Conservation (phyloP, 2,797 vertebrate species). For the Psittacula echo region DNA sequence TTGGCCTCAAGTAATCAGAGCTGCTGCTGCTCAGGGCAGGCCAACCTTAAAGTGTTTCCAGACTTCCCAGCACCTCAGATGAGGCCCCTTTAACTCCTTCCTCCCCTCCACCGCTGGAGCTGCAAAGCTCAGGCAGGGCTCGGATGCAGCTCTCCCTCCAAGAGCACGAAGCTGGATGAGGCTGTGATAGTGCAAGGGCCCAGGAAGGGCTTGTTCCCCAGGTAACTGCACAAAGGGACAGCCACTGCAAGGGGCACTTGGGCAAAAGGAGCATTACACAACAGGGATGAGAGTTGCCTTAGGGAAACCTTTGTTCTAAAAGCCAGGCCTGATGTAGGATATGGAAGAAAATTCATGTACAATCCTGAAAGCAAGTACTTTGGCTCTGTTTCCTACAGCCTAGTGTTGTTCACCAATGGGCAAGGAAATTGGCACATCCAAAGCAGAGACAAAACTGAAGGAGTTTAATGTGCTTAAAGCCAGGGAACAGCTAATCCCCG, state of each 20-base stretch:
- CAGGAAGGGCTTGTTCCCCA: neutral
- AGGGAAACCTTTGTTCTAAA: neutral
- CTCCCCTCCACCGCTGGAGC: neutral
- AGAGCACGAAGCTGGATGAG: neutral
- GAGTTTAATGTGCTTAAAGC: constrained; percentile 63
- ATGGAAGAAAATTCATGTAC: neutral
- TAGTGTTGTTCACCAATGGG: neutral
- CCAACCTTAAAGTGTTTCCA: constrained; percentile 49
- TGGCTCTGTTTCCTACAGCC: neutral
- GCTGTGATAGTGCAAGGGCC: neutral
- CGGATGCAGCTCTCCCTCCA: neutral
- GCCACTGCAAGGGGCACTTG: too few species aligned
- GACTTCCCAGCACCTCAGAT: constrained; percentile 29
- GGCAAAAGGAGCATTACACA: neutral
- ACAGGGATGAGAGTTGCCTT: neutral
- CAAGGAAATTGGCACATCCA: constrained; percentile 50
- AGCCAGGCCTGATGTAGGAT: neutral
- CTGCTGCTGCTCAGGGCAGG: constrained; percentile 11
- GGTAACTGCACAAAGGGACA: neutral
- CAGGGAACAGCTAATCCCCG: constrained; percentile 37
- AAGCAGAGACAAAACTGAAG: constrained; percentile 50
- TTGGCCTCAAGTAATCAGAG: constrained; percentile 47
- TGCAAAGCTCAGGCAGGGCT: neutral
- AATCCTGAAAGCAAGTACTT: neutral
- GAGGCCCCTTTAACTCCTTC: constrained; percentile 64